A percentile compares a stretch with the other conserved stretches of the same genome.
These are phyloP conservation scores for Globia sparganii DNA, from an alignment of 2,888 invertebrate genomes.

Conservation along the genomic window DNA sequence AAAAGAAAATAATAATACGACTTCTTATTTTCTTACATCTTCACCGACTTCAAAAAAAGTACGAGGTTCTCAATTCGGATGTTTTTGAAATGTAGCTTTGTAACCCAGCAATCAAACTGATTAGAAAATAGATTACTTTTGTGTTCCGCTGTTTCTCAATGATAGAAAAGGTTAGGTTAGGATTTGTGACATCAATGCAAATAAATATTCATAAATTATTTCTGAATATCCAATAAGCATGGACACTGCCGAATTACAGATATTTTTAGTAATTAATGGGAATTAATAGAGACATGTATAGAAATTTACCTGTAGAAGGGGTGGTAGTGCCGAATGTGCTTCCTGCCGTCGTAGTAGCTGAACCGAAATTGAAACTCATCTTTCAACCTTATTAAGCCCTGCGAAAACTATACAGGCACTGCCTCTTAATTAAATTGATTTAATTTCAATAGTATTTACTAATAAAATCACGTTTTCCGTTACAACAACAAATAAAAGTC, in stretches of 20 bases:
- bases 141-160: conserved; percentile 10
- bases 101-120: background rate
- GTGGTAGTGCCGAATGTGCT: conserved; percentile 82
- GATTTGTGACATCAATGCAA: conserved; percentile 7
- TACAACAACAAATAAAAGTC: conserved; percentile 65
- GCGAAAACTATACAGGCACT: conserved; percentile 20
- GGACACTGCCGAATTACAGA: background rate
- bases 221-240: background rate
- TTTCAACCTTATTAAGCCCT: conserved; percentile 43
- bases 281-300: background rate
- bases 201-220: too few species aligned
- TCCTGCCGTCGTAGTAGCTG: conserved; percentile 78
- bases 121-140: background rate
- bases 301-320: conserved; percentile 78
- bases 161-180: conserved; percentile 52
- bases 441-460: conserved; percentile 28
- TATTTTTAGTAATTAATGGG: conserved; percentile 9
- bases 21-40: too few species aligned
- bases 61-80: too few species aligned
- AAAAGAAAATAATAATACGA: background rate
- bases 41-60: too few species aligned
- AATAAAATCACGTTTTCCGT: conserved; percentile 47
- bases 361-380: conserved; percentile 83
- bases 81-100: background rate
- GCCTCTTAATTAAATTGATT: conserved; percentile 1